A percentile compares a stretch with the other conserved stretches of the same genome.
These are phyloP conservation scores for Morone saxatilis DNA, from an alignment of 2,113 vertebrate genomes.

Conservation along the genomic window DNA sequence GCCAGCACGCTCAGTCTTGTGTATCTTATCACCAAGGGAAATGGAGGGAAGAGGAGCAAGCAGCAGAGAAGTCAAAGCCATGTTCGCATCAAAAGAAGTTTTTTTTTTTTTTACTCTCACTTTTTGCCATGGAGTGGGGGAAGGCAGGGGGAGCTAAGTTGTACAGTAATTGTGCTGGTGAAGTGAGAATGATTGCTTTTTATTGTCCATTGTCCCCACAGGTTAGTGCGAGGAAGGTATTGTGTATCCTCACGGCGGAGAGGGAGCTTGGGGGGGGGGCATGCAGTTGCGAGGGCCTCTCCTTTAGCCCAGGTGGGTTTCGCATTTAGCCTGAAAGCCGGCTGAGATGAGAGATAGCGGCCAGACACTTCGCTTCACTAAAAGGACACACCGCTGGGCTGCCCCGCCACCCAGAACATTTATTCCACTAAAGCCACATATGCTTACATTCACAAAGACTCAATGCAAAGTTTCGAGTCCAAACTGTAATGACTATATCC, in stretches of 20 bases:
- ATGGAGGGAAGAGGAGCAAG: conserved; percentile 62
- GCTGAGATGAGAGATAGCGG: conserved; percentile 79
- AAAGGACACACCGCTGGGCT: conserved; percentile 31
- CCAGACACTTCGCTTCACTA: conserved; percentile 16
- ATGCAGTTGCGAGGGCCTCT: conserved; percentile 67
- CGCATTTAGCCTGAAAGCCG: conserved; percentile 79
- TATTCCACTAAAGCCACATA: conserved; percentile 14
- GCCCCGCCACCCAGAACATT: conserved; percentile 1
- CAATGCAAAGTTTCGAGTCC: conserved; percentile 33
- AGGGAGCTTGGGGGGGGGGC: conserved; percentile 63
- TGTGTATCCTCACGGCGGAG: conserved; percentile 80
- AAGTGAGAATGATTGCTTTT: conserved; percentile 81
- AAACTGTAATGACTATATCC: conserved; percentile 49
- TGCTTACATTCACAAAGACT: conserved; percentile 39
- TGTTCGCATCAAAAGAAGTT: conserved; percentile 27
- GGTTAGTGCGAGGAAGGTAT: conserved; percentile 85
- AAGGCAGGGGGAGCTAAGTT: conserved; percentile 45
- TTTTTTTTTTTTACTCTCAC: conserved; percentile 19
- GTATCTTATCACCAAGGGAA: conserved; percentile 67
- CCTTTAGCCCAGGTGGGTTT: conserved; percentile 91
- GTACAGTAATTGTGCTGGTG: conserved; percentile 75
- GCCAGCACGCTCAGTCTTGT: conserved; percentile 56
- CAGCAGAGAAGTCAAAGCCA: conserved; percentile 24
- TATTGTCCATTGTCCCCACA: conserved; percentile 87
- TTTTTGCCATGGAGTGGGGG: conserved; percentile 20